Conservation (phyloP, 2,113 vertebrate species). For the Xenopus tropicalis region UCB_Xtro_10.0 CM004443.2:192154001-192154500, state of each 20-base stretch:
- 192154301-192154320: too few relatives aligned
- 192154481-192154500: not conserved
- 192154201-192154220: not conserved
- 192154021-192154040: too few relatives aligned
- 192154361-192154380: too few relatives aligned
- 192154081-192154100: too few relatives aligned
- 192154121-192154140: not conserved
- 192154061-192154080: too few relatives aligned
- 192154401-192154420: too few relatives aligned
- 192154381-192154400: too few relatives aligned
- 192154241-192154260: slow-evolving; percentile 25
- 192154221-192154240: slow-evolving; percentile 1
- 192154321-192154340: too few relatives aligned
- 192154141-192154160: not conserved
- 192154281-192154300: not conserved
- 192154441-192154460: not conserved
- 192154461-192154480: not conserved
- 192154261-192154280: slow-evolving; percentile 5
- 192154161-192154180: not conserved
- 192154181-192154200: not conserved
- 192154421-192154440: not conserved
- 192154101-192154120: too few relatives aligned
- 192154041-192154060: too few relatives aligned
- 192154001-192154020: too few relatives aligned
- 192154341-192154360: too few relatives aligned